These are phyloP conservation scores for Temnopleurus reevesii DNA, from an alignment of 53 echinoderm and acorn worm species.

Conservation along the genomic window DNA sequence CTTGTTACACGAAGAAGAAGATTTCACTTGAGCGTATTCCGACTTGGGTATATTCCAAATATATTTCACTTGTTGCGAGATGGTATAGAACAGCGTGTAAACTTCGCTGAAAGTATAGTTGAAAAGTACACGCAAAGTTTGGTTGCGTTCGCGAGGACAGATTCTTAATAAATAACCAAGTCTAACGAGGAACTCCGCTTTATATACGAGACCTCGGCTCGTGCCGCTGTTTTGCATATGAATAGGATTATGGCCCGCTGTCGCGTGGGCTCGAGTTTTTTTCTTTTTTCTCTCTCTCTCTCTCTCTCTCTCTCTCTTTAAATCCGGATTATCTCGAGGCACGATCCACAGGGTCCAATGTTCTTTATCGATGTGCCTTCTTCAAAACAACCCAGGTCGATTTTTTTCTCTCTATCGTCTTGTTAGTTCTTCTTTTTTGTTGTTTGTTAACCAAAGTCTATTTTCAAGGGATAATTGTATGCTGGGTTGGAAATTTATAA, in stretches of 20 bases:
- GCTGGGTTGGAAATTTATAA: background rate
- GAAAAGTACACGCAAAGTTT: background rate
- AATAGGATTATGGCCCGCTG: background rate
- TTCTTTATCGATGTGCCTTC: background rate
- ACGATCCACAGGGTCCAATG: constrained; percentile 50
- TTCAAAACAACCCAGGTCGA: background rate
- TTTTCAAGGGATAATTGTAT: background rate
- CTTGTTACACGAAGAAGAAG: background rate
- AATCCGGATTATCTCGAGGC: constrained; percentile 53
- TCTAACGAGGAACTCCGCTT: background rate
- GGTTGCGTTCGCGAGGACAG: background rate
- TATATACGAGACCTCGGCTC: constrained; percentile 51
- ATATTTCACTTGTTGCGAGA: background rate
- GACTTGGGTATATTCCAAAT: background rate
- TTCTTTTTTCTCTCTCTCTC: no score
- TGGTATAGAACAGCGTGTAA: background rate
- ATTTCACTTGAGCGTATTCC: background rate
- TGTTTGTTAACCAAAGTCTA: background rate
- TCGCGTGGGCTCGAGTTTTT: constrained; percentile 45
- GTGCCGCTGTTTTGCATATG: constrained; percentile 60
- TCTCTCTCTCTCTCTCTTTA: no score
- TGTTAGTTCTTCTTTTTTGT: constrained; percentile 32
- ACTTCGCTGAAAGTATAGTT: background rate
- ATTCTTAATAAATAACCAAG: background rate
- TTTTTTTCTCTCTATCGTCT: background rate